phyloP scores from a whole-genome alignment of 2,888 invertebrate species.

The Chloromyia formosa region DNA sequence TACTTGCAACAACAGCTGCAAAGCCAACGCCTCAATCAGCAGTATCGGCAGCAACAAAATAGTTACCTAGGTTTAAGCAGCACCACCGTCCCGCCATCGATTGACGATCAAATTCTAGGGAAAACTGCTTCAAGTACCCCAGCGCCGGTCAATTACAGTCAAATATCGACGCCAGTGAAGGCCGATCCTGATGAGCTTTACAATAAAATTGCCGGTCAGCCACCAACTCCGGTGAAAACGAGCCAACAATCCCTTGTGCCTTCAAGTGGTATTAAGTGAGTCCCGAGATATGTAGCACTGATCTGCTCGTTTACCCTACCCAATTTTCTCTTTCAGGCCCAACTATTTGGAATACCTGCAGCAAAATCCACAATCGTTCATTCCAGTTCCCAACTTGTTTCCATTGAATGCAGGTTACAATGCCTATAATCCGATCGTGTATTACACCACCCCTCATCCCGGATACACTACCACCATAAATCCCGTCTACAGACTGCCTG shows the following conservation, averaged over 20 bases:
- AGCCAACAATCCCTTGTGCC: too few relatives aligned
- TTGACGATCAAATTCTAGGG: background rate
- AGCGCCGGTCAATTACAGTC: background rate
- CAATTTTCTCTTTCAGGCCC: slow-evolving; percentile 31
- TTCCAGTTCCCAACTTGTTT: background rate
- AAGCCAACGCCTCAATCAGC: slow-evolving; percentile 50
- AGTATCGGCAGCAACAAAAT: slow-evolving; percentile 50
- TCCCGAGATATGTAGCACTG: too few relatives aligned
- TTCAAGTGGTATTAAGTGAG: too few relatives aligned
- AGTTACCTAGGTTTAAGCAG: background rate
- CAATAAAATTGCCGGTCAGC: background rate
- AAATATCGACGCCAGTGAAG: background rate
- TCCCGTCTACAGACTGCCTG: background rate
- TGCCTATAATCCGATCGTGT: slow-evolving; percentile 31
- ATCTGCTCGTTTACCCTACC: too few relatives aligned
- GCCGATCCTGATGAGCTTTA: slow-evolving; percentile 6
- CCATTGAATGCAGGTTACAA: background rate
- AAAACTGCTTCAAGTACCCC: slow-evolving; percentile 2
- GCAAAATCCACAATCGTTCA: slow-evolving; percentile 21
- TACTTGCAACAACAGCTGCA: slow-evolving; percentile 60
- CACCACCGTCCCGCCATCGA: slow-evolving; percentile 1
- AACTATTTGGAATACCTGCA: slow-evolving; percentile 45
- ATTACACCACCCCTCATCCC: slow-evolving; percentile 46
- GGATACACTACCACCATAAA: background rate
- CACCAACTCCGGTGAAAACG: too few relatives aligned